Conservation (phyloP, 2,113 vertebrate species). For the Mandrillus leucophaeus region DNA sequence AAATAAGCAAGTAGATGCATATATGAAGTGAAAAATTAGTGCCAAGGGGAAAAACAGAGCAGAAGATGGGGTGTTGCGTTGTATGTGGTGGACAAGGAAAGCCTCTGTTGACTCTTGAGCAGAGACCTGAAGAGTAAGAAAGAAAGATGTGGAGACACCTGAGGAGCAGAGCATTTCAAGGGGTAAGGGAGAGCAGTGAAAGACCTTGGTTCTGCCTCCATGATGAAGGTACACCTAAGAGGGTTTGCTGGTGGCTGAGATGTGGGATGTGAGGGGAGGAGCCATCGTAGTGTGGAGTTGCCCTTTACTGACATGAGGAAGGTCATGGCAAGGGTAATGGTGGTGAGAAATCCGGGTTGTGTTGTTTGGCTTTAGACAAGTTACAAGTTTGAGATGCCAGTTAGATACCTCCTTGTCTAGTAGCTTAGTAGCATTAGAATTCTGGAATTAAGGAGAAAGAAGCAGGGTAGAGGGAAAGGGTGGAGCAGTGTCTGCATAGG, state of each 20-base stretch:
- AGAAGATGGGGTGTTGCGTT: background rate
- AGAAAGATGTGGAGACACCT: too few relatives aligned
- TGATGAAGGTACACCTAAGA: accelerated
- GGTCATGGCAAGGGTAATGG: background rate
- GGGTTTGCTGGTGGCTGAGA: background rate
- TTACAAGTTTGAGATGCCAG: background rate
- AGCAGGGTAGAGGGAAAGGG: background rate
- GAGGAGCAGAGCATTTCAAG: background rate
- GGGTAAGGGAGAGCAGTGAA: background rate
- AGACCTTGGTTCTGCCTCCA: accelerated
- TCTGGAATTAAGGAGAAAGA: background rate
- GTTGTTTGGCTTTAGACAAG: background rate
- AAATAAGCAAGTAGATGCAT: background rate
- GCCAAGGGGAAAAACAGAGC: background rate
- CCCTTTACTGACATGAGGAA: background rate
- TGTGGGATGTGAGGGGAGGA: background rate
- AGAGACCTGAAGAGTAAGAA: background rate
- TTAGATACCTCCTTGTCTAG: background rate
- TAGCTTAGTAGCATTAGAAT: background rate
- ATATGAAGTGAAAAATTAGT: background rate
- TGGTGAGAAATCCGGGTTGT: background rate
- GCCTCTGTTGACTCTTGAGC: background rate
- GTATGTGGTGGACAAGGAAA: background rate
- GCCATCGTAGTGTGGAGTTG: accelerated
- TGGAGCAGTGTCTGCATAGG: background rate